Conservation (phyloP, 1,140 invertebrate species). For the Periplaneta americana region DNA sequence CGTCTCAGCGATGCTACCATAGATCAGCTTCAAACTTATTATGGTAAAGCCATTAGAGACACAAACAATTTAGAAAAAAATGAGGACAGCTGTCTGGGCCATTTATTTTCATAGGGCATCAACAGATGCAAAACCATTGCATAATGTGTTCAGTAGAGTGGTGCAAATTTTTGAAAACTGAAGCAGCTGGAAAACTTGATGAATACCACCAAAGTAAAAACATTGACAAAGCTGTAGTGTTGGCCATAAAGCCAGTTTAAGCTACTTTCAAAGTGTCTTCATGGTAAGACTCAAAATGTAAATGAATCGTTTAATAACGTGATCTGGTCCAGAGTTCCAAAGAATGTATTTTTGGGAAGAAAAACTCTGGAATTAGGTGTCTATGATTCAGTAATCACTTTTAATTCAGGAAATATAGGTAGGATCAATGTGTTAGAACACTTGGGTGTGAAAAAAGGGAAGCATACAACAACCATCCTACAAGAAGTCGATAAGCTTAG, state of each 20-base stretch:
- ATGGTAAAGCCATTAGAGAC: slow-evolving; percentile 9
- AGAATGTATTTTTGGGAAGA: not conserved
- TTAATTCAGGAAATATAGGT: not conserved
- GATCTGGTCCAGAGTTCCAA: not conserved
- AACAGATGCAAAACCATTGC: not conserved
- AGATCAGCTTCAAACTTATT: not conserved
- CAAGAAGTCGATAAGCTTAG: no score
- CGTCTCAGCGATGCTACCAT: not conserved
- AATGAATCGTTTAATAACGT: no score
- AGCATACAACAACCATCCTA: no score
- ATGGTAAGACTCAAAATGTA: not conserved
- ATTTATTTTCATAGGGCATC: not conserved
- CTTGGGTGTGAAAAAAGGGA: not conserved
- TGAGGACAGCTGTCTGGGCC: not conserved
- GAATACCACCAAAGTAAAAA: not conserved
- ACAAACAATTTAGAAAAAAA: not conserved
- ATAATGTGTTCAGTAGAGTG: not conserved
- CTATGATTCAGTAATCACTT: not conserved
- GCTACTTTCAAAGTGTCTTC: not conserved
- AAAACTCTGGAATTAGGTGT: not conserved
- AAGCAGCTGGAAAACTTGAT: not conserved
- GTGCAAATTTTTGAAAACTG: not conserved
- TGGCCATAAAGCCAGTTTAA: not conserved
- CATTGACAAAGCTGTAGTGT: not conserved
- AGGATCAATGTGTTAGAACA: not conserved